A percentile compares a stretch with the other conserved stretches of the same genome.
These are phyloP conservation scores for Hemicentrotus pulcherrimus DNA, from an alignment of 35 echinoderm and acorn worm species.

Conservation along the genomic window DNA sequence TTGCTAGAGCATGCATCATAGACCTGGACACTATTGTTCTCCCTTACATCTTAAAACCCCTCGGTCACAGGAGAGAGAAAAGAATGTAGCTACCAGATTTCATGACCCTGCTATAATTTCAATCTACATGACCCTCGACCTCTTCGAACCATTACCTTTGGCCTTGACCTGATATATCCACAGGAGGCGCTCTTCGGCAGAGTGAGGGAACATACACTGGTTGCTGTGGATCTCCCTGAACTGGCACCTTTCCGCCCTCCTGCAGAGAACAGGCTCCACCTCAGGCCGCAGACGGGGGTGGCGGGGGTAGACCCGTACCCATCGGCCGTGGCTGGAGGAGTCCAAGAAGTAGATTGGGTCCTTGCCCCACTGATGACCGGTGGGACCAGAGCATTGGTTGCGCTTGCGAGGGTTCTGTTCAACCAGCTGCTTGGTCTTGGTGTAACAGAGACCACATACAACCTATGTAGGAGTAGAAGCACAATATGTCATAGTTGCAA, in stretches of 20 bases:
- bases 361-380: constrained; percentile 44
- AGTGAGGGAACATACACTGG: constrained; percentile 84
- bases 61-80: too few species aligned
- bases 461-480: neutral
- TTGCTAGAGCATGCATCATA: too few species aligned
- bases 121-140: too few species aligned
- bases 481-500: neutral
- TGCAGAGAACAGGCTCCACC: constrained; percentile 64
- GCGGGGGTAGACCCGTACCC: constrained; percentile 60
- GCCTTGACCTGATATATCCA: constrained; percentile 80
- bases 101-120: too few species aligned
- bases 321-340: constrained; percentile 16
- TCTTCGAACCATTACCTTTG: constrained; percentile 52
- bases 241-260: constrained; percentile 50
- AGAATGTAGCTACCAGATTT: too few species aligned
- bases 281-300: constrained; percentile 64
- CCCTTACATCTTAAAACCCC: too few species aligned
- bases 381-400: constrained; percentile 37
- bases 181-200: constrained; percentile 61
- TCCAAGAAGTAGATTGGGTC: constrained; percentile 53
- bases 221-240: constrained; percentile 54
- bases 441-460: constrained; percentile 64
- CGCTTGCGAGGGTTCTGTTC: constrained; percentile 60
- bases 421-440: constrained; percentile 30
- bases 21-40: too few species aligned